phyloP scores from a whole-genome alignment of 1,140 invertebrate genomes.

The Drosophila funebris region DNA sequence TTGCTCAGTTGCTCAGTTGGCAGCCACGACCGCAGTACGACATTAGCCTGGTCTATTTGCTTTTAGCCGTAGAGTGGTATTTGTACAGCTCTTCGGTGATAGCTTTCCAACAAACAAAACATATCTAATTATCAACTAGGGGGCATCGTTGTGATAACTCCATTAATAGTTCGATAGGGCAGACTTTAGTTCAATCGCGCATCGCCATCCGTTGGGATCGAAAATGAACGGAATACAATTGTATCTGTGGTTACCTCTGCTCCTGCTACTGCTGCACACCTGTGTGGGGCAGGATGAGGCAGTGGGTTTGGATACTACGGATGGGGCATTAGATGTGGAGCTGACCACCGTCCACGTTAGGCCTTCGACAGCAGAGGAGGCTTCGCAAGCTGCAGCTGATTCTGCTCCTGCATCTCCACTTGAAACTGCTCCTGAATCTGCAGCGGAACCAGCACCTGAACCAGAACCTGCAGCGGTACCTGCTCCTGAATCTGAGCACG shows the following conservation, averaged over 20 bases:
- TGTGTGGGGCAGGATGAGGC: not conserved
- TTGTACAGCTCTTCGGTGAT: conserved; percentile 43
- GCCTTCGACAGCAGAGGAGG: not conserved
- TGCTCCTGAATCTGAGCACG: not conserved
- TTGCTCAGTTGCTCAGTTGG: conserved; percentile 53
- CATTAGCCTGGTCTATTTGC: not conserved
- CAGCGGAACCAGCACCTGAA: not conserved
- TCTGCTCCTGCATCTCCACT: not conserved
- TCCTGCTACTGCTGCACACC: not conserved
- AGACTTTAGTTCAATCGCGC: not conserved
- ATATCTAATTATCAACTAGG: not conserved
- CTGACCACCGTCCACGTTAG: not conserved
- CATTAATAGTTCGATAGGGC: not conserved
- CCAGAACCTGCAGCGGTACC: not conserved
- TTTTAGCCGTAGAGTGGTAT: conserved; percentile 13
- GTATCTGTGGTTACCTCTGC: not conserved
- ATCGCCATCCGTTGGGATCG: not conserved
- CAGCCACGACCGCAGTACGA: conserved; percentile 10
- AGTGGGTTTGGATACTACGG: not conserved
- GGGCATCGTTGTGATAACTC: not conserved
- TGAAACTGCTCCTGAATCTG: conserved; percentile 1
- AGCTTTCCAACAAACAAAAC: conserved; percentile 2
- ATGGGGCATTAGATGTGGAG: not conserved
- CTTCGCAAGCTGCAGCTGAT: not conserved
- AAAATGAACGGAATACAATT: conserved; percentile 5